phyloP scores from a whole-genome alignment of 1,140 invertebrate genomes.

The Cydia fagiglandana region DNA sequence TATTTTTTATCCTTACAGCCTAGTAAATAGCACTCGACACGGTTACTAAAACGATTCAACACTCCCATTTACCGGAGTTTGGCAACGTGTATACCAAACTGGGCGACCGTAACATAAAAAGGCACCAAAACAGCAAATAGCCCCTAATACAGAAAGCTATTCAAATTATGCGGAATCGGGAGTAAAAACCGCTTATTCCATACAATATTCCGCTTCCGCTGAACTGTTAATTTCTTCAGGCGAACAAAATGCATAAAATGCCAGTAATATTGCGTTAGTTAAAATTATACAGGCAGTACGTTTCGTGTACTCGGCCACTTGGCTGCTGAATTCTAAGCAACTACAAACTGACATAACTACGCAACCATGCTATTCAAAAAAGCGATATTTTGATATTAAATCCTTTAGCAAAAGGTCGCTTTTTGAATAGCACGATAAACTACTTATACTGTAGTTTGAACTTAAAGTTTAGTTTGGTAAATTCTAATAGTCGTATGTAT shows the following conservation, averaged over 20 bases:
- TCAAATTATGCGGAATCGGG: slow-evolving; percentile 5
- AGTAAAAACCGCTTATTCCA: neutral
- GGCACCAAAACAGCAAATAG: slow-evolving; percentile 3
- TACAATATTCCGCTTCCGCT: neutral
- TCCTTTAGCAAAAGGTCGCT: neutral
- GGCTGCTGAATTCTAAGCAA: no score
- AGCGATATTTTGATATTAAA: neutral
- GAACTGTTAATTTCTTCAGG: slow-evolving; percentile 11
- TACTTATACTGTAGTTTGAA: neutral
- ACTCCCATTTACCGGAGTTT: no score
- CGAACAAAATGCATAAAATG: slow-evolving; percentile 18
- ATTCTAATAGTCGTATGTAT: neutral
- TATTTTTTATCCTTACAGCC: no score
- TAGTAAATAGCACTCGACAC: no score
- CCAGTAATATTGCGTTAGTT: neutral
- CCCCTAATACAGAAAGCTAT: neutral
- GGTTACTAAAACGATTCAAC: no score
- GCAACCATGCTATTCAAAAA: no score
- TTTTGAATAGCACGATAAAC: neutral
- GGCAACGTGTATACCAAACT: no score
- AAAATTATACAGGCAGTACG: slow-evolving; percentile 1
- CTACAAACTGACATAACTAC: no score
- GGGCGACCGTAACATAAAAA: neutral
- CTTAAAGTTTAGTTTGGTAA: neutral
- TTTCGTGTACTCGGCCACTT: neutral